These are phyloP conservation scores for Rallus limicola DNA, from an alignment of 2,113 vertebrate genomes.

Conservation along the genomic window DNA sequence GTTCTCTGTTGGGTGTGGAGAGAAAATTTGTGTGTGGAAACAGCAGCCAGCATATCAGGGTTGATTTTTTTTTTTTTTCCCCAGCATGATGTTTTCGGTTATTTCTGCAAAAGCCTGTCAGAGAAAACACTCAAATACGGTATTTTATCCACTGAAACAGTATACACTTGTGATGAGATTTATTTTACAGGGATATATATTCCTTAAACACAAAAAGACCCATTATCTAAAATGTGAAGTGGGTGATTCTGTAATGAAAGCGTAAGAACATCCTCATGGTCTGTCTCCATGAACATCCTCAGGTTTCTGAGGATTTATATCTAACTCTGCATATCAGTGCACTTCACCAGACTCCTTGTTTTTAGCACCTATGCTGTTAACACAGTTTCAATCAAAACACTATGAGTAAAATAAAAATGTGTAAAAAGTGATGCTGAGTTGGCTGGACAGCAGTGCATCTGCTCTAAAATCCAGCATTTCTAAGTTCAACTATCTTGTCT, in stretches of 20 bases:
- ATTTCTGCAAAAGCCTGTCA: background rate
- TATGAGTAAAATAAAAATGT: slow-evolving; percentile 27
- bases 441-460: slow-evolving; percentile 40
- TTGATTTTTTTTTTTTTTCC: slow-evolving; percentile 4
- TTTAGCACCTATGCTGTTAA: slow-evolving; percentile 1
- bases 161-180: background rate
- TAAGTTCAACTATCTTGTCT: background rate
- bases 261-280: background rate
- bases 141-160: background rate
- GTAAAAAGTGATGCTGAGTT: slow-evolving; percentile 41
- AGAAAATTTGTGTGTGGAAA: slow-evolving; percentile 24
- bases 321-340: background rate
- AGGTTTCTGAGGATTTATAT: background rate
- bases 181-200: background rate
- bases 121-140: background rate
- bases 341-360: background rate
- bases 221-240: background rate
- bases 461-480: slow-evolving; percentile 7
- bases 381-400: background rate
- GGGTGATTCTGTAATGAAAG: background rate
- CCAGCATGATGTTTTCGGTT: background rate
- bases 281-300: background rate
- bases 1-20: slow-evolving; percentile 32
- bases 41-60: slow-evolving; percentile 5
- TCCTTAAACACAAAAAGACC: background rate